Percentiles rank a stretch among this genome's conserved stretches.
These are phyloP conservation scores for Linnaemya tessellans DNA, from an alignment of 2,888 invertebrate species.

Conservation along the genomic window DNA sequence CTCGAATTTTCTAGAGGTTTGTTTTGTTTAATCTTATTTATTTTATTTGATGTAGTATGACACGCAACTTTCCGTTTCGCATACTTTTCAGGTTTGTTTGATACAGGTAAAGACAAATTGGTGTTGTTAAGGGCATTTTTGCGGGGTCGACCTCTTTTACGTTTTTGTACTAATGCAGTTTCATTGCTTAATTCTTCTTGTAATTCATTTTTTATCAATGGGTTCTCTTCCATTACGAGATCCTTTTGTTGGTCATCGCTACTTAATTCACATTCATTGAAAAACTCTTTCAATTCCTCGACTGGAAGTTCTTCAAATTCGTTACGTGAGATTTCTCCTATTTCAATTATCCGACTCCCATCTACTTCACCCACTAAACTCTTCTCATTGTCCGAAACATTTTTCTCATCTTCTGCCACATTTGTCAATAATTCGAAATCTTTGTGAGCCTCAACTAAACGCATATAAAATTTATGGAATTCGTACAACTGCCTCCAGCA, in stretches of 20 bases:
- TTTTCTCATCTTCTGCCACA: not conserved
- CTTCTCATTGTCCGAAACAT: not conserved
- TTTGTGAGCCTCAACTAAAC: conserved; percentile 46
- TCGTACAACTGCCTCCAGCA: conserved; percentile 77
- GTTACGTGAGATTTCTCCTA: conserved; percentile 44
- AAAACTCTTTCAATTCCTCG: conserved; percentile 4
- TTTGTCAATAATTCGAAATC: conserved; percentile 38
- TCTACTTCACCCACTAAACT: not conserved
- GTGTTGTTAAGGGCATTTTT: not conserved
- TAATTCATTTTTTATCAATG: conserved; percentile 2
- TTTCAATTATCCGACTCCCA: not conserved
- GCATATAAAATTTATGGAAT: conserved; percentile 74
- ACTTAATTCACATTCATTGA: conserved; percentile 3
- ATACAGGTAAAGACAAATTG: not conserved
- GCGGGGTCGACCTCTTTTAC: conserved; percentile 31
- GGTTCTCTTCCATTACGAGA: not conserved
- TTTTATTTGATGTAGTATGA: not conserved
- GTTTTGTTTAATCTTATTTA: not conserved
- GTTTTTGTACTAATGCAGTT: not conserved
- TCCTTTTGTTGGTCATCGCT: conserved; percentile 74
- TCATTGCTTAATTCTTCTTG: not conserved
- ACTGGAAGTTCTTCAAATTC: conserved; percentile 6
- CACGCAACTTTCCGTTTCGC: not conserved
- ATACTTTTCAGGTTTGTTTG: not conserved
- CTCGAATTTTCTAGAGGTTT: not conserved